phyloP scores from a whole-genome alignment of 2,113 vertebrate species.

The Azemiops feae region DNA sequence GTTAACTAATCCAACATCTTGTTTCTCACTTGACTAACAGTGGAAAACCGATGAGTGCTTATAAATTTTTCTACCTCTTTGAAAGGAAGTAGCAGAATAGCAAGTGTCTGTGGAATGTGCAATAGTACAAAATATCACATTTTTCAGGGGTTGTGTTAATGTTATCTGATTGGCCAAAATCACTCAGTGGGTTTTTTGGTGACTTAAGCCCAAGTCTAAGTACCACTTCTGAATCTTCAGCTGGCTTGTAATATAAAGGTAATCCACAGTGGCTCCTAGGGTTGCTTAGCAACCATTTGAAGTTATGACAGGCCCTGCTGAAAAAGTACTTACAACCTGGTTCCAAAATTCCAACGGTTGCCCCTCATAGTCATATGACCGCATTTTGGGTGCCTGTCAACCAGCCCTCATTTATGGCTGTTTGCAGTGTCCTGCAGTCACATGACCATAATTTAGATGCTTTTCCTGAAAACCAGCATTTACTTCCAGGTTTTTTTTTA shows the following conservation, averaged over 20 bases:
- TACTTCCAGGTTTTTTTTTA: background rate
- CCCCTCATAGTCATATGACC: background rate
- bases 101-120: background rate
- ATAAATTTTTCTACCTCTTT: background rate
- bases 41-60: background rate
- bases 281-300: too few relatives aligned
- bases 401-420: background rate
- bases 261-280: too few relatives aligned
- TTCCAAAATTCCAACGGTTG: background rate
- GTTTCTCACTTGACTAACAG: background rate
- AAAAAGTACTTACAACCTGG: background rate
- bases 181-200: background rate
- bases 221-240: background rate
- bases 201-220: background rate
- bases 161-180: background rate
- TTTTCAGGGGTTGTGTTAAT: background rate
- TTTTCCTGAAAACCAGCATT: background rate
- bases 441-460: background rate
- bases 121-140: background rate
- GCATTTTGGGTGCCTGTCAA: background rate
- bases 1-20: conserved; percentile 2
- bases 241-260: background rate
- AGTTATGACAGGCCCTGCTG: background rate
- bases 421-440: background rate
- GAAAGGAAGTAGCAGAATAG: background rate